Conservation (phyloP, 2,797 vertebrate genomes). For the Cichlasoma orientale region DNA sequence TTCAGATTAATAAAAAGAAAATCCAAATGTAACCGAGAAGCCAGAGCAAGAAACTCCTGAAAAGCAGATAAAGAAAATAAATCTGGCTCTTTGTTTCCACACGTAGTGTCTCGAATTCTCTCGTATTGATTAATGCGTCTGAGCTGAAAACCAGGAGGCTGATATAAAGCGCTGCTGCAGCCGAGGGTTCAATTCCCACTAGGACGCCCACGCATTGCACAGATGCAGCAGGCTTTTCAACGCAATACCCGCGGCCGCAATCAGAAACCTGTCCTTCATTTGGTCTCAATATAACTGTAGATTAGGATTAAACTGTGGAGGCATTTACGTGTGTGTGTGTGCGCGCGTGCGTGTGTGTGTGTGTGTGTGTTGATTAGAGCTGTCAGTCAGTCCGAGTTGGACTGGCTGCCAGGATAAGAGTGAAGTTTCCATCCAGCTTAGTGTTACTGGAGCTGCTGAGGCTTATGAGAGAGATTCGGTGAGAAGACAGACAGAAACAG, state of each 20-base stretch:
- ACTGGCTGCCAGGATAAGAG: slow-evolving; percentile 19
- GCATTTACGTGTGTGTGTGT: neutral
- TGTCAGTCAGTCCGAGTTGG: slow-evolving; percentile 34
- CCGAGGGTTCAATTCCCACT: slow-evolving; percentile 14
- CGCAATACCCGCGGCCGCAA: neutral
- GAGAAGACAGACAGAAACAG: slow-evolving; percentile 55
- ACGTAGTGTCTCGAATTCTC: neutral
- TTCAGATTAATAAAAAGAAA: neutral
- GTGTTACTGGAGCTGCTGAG: slow-evolving; percentile 37
- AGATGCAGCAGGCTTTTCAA: neutral
- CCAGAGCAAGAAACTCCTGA: neutral
- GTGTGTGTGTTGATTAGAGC: slow-evolving; percentile 7
- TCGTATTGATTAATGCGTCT: slow-evolving; percentile 7
- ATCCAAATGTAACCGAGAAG: neutral
- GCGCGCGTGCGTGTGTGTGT: neutral
- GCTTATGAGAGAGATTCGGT: slow-evolving; percentile 40
- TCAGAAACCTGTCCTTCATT: slow-evolving; percentile 19
- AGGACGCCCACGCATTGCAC: neutral
- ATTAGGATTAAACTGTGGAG: slow-evolving; percentile 6
- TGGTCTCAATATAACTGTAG: slow-evolving; percentile 1
- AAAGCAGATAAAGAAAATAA: neutral
- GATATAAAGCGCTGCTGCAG: slow-evolving; percentile 4
- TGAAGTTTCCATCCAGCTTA: slow-evolving; percentile 40
- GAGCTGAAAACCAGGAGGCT: slow-evolving; percentile 2
- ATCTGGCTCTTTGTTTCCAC: neutral